These are phyloP conservation scores for Cassiopea andromeda DNA, from an alignment of 30 jellyfish, hydroid and myxozoan species.

Conservation along the genomic window DNA sequence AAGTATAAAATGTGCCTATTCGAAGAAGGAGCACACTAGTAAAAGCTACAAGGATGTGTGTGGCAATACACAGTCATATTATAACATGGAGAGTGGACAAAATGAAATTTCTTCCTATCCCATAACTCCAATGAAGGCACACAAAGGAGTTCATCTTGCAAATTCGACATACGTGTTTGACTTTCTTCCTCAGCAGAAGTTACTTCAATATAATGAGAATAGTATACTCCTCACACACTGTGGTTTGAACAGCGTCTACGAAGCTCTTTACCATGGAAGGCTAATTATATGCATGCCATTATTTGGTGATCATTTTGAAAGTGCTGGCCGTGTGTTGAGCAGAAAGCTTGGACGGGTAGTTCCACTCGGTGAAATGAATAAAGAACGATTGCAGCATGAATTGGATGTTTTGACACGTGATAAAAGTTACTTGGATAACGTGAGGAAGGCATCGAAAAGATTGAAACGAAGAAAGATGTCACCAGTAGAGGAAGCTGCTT, in stretches of 20 bases:
- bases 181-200: slow-evolving; percentile 56
- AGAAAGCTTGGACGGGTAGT: slow-evolving; percentile 42
- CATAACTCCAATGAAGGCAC: not conserved
- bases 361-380: not conserved
- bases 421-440: not conserved
- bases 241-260: slow-evolving; percentile 64
- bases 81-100: not conserved
- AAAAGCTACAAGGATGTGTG: not conserved
- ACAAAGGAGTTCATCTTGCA: slow-evolving; percentile 15
- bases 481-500: slow-evolving; percentile 49
- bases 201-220: slow-evolving; percentile 10
- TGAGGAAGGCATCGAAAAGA: slow-evolving; percentile 37
- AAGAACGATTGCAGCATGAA: not conserved
- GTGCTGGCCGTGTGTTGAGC: slow-evolving; percentile 49
- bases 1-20: not conserved
- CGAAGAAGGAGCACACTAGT: not conserved
- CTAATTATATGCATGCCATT: slow-evolving; percentile 46
- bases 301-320: slow-evolving; percentile 71
- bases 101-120: not conserved
- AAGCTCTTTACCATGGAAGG: slow-evolving; percentile 49
- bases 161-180: slow-evolving; percentile 14
- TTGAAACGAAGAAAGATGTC: slow-evolving; percentile 28
- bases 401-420: not conserved
- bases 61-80: not conserved
- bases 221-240: slow-evolving; percentile 35